Evolutionary conservation across 2,113 vertebrate genomes (phyloP).

Genomic region (Campylorhamphus procurvoides): DNA sequence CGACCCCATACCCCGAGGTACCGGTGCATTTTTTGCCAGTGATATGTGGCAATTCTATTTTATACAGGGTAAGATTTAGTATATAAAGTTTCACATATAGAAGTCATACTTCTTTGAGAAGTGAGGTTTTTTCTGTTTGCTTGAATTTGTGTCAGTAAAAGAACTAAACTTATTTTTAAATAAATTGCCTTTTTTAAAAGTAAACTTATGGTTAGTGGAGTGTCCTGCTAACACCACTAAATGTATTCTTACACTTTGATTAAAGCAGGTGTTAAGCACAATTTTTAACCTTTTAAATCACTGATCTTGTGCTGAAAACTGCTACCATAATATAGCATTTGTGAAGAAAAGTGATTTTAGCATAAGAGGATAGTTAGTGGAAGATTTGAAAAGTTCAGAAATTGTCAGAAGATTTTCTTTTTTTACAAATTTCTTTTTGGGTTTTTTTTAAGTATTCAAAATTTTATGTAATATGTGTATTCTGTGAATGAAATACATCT

Average conservation of each 20-base stretch:
- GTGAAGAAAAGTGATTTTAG: background rate
- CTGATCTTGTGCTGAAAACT: background rate
- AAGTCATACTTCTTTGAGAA: background rate
- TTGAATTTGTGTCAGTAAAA: background rate
- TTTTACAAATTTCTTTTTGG: background rate
- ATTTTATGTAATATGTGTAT: background rate
- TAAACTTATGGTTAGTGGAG: background rate
- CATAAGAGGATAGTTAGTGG: background rate
- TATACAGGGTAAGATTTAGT: background rate
- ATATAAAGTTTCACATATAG: background rate
- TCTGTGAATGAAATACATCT: slow-evolving; percentile 26
- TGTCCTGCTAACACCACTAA: background rate
- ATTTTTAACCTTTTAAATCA: background rate
- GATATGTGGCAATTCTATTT: background rate
- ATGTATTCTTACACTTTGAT: background rate
- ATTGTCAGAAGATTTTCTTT: background rate
- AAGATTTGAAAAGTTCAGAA: slow-evolving; percentile 3
- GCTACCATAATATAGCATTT: background rate
- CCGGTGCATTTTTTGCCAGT: background rate
- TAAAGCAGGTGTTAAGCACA: background rate
- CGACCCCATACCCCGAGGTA: fast-evolving
- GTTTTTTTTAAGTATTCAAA: background rate
- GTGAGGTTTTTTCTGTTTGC: background rate
- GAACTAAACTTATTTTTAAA: background rate
- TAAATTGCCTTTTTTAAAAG: background rate